Percentiles rank a stretch among this genome's conserved stretches.
Conservation (phyloP, 2,797 vertebrate species). For the Chlorospingus flavigularis region DNA sequence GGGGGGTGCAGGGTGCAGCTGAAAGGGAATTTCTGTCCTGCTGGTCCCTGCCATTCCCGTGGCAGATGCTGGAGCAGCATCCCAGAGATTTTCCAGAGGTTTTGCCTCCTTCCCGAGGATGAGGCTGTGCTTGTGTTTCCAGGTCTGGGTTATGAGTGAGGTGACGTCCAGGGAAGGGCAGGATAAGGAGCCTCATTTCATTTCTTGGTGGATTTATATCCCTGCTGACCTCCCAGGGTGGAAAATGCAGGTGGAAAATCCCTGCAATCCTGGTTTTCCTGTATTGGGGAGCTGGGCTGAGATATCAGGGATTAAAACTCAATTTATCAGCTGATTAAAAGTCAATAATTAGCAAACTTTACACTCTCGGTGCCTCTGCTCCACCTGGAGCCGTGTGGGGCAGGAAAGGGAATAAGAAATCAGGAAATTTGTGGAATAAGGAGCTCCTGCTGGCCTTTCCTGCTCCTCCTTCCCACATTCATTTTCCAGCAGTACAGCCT, state of each 20-base stretch:
- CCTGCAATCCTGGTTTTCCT: rapidly evolving
- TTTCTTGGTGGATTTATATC: not conserved
- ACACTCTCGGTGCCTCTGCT: rapidly evolving
- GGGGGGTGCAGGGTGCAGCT: rapidly evolving
- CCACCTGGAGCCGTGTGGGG: not conserved
- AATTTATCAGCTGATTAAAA: not conserved
- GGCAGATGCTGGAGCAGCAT: not conserved
- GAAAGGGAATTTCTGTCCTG: not conserved
- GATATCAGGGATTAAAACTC: not conserved
- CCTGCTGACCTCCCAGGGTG: not conserved
- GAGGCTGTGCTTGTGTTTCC: not conserved
- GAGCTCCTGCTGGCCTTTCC: not conserved
- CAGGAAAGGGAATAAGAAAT: not conserved
- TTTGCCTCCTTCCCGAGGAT: not conserved
- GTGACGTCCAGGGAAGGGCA: not conserved
- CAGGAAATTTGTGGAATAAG: not conserved
- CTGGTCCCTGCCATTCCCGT: rapidly evolving
- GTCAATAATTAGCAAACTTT: not conserved
- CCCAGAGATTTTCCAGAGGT: not conserved
- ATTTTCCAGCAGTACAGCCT: not conserved
- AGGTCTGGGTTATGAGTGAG: not conserved
- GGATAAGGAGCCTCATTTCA: not conserved
- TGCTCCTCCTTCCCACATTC: not conserved
- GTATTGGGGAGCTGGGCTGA: rapidly evolving
- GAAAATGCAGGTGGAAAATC: not conserved